Conservation (phyloP, 2,888 invertebrate genomes). For the Enchytraeus crypticus region DNA sequence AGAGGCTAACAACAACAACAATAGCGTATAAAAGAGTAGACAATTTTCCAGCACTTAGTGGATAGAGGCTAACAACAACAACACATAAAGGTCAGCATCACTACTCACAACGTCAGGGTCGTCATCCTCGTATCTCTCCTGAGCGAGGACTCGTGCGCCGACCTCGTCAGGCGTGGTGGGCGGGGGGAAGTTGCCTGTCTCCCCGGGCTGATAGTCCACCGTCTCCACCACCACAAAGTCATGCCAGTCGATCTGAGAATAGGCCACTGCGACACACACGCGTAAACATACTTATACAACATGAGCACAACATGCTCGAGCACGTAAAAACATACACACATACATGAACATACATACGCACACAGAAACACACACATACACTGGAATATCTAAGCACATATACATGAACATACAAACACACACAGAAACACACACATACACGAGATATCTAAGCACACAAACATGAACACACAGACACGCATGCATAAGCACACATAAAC, state of each 20-base stretch:
- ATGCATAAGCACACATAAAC: too few species aligned
- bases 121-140: conserved; percentile 55
- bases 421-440: not conserved
- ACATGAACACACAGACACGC: too few species aligned
- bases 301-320: too few species aligned
- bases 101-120: too few species aligned
- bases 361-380: not conserved
- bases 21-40: too few species aligned
- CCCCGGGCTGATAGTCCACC: conserved; percentile 94
- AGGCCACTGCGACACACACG: conserved; percentile 53
- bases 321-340: not conserved
- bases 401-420: not conserved
- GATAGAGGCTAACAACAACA: too few species aligned
- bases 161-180: conserved; percentile 96
- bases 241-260: conserved; percentile 99
- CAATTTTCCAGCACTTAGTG: too few species aligned
- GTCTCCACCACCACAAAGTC: conserved; percentile 99
- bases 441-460: too few species aligned
- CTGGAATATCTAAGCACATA: not conserved
- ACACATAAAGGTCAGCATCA: too few species aligned
- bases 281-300: too few species aligned
- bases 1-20: too few species aligned
- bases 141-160: conserved; percentile 83
- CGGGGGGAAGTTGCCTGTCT: conserved; percentile 82
- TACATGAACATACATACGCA: not conserved